These are phyloP conservation scores for Ptychoptera contaminata DNA, from an alignment of 2,888 invertebrate species.

Conservation along the genomic window DNA sequence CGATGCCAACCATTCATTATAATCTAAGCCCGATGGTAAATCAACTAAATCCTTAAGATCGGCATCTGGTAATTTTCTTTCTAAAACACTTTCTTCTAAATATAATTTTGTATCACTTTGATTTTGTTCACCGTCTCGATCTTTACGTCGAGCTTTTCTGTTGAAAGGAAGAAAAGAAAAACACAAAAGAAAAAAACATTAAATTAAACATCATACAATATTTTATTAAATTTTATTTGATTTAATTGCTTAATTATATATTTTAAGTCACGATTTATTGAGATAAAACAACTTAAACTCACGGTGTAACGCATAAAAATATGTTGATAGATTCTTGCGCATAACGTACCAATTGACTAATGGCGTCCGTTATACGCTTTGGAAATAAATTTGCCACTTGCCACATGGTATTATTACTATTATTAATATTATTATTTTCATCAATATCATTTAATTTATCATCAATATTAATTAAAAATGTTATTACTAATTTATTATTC, in stretches of 20 bases:
- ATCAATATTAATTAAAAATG: no score
- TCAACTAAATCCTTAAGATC: conserved; percentile 89
- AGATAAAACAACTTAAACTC: conserved; percentile 13
- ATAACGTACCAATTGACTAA: no score
- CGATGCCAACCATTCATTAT: conserved; percentile 98
- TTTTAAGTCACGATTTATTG: no score
- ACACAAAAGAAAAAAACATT: background rate
- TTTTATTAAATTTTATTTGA: no score
- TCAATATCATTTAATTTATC: no score
- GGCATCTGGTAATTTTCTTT: conserved; percentile 85
- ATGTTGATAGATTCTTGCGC: conserved; percentile 30
- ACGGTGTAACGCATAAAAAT: conserved; percentile 31
- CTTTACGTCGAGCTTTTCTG: conserved; percentile 95
- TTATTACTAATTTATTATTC: no score
- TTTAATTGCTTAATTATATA: no score
- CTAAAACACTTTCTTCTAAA: conserved; percentile 85
- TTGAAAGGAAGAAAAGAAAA: conserved; percentile 21
- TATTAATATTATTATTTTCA: no score
- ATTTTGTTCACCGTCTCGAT: conserved; percentile 69
- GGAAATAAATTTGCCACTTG: conserved; percentile 25
- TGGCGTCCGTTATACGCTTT: no score
- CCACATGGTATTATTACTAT: conserved; percentile 22
- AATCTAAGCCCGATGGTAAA: conserved; percentile 88
- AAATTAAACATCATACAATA: no score
- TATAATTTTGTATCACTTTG: conserved; percentile 84